These are phyloP conservation scores for Monochamus alternatus DNA, from an alignment of 2,888 invertebrate genomes.

Conservation along the genomic window DNA sequence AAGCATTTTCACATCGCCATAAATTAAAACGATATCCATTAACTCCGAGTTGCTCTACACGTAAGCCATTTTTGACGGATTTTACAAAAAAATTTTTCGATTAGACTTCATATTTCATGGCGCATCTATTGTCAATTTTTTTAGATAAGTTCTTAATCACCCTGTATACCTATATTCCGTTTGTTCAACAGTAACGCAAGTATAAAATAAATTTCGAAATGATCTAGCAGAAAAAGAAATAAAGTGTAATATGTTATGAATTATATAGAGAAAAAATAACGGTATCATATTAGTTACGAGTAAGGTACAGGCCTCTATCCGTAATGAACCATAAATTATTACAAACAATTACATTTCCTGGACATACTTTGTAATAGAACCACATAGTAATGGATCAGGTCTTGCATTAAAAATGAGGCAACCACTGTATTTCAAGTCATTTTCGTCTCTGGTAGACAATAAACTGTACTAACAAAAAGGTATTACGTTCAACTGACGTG, in stretches of 20 bases:
- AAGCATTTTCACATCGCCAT: no score
- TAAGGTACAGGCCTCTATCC: not conserved
- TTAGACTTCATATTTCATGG: no score
- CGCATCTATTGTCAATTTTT: no score
- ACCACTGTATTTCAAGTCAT: slow-evolving; percentile 53
- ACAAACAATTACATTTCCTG: slow-evolving; percentile 12
- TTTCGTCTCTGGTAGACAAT: slow-evolving; percentile 59
- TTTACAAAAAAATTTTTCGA: no score
- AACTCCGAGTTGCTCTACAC: no score
- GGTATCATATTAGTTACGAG: not conserved
- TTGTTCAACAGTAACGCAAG: not conserved
- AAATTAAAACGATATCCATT: no score
- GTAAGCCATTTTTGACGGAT: no score
- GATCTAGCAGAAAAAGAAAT: not conserved
- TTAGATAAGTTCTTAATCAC: no score
- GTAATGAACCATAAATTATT: slow-evolving; percentile 32
- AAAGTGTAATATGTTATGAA: not conserved
- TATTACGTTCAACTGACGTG: slow-evolving; percentile 64
- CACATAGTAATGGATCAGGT: slow-evolving; percentile 26
- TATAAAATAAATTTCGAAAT: not conserved
- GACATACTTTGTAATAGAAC: slow-evolving; percentile 28
- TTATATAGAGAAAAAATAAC: not conserved
- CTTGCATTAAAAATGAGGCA: slow-evolving; percentile 39
- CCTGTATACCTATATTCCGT: no score
- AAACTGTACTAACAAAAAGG: slow-evolving; percentile 62